phyloP scores from a whole-genome alignment of 1,140 invertebrate genomes.

The Heliconius eleuchia region DNA sequence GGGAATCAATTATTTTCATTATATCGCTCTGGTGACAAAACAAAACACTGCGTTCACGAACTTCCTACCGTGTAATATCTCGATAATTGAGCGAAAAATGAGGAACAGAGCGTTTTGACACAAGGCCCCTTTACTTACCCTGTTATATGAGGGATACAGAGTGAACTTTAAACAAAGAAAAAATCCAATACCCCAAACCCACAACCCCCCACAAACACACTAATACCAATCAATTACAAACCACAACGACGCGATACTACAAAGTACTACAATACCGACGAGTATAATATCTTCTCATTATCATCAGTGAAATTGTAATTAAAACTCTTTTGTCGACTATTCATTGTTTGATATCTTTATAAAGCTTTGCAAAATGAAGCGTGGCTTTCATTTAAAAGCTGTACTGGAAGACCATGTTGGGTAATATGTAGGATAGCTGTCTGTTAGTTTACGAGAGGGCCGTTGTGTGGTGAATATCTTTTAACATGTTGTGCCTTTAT shows the following conservation, averaged over 20 bases:
- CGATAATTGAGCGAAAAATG: no score
- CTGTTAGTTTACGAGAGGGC: neutral
- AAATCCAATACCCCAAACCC: neutral
- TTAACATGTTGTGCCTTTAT: neutral
- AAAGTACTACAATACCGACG: neutral
- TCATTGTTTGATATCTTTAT: constrained; percentile 15
- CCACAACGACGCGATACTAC: neutral
- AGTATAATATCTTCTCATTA: neutral
- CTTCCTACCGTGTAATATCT: no score
- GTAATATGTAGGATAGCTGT: neutral
- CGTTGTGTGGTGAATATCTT: neutral
- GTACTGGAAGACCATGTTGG: neutral
- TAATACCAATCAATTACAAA: neutral
- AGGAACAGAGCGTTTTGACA: no score
- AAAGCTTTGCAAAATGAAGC: neutral
- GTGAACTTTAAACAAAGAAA: no score
- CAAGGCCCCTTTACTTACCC: no score
- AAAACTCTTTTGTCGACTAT: constrained; percentile 11
- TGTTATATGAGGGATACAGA: no score
- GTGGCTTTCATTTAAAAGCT: neutral
- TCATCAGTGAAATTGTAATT: constrained; percentile 3
- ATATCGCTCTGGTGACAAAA: no score
- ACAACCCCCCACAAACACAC: neutral
- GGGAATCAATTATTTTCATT: no score
- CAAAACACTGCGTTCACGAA: no score